Conservation (phyloP, 2,113 vertebrate genomes). For the Meleagris gallopavo region DNA sequence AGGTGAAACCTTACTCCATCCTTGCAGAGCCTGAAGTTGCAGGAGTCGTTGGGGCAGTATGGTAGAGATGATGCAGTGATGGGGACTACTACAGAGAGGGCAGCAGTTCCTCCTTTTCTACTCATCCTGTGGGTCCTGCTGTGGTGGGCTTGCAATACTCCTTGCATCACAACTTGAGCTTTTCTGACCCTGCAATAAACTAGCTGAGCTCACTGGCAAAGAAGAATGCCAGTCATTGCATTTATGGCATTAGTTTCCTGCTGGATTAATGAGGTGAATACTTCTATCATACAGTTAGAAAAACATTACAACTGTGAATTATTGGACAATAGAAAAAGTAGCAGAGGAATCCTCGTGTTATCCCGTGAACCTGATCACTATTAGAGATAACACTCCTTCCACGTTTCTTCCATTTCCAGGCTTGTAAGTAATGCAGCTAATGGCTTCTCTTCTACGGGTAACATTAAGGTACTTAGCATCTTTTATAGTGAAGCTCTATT, state of each 20-base stretch:
- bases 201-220: background rate
- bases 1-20: background rate
- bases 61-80: background rate
- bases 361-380: background rate
- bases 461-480: background rate
- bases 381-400: background rate
- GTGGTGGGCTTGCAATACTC: background rate
- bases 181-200: background rate
- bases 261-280: background rate
- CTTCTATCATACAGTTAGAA: background rate
- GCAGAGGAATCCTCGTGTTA: background rate
- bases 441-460: background rate
- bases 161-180: background rate
- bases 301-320: background rate
- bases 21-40: background rate
- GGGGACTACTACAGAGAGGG: background rate
- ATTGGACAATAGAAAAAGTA: background rate
- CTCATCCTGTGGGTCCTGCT: background rate
- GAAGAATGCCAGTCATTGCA: background rate
- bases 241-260: background rate
- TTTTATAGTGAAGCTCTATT: background rate
- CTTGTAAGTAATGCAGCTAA: background rate
- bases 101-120: background rate
- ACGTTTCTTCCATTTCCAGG: background rate
- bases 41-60: background rate